Conservation (phyloP, 2,888 invertebrate species). For the Tipula unca region DNA sequence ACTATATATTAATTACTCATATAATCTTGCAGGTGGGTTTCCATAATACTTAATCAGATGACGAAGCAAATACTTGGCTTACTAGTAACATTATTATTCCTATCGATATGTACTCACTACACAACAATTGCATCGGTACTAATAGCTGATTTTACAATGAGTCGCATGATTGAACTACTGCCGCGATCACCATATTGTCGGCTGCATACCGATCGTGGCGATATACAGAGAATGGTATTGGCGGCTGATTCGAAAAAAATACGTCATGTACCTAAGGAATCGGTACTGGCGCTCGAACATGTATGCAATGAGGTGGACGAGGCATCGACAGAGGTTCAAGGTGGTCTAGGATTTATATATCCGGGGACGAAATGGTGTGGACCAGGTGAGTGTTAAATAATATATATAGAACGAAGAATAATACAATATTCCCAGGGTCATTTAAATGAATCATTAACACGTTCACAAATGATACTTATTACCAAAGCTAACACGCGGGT, state of each 20-base stretch:
- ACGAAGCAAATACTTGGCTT: not conserved
- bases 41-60: not conserved
- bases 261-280: constrained; percentile 52
- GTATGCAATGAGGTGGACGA: constrained; percentile 44
- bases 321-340: constrained; percentile 37
- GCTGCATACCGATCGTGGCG: constrained; percentile 41
- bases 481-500: too few species aligned
- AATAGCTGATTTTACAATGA: constrained; percentile 54
- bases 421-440: too few species aligned
- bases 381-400: constrained; percentile 43
- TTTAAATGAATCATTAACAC: too few species aligned
- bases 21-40: not conserved
- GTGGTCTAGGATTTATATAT: constrained; percentile 47
- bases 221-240: constrained; percentile 51
- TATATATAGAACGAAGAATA: too few species aligned
- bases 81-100: too few species aligned
- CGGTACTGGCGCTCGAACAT: constrained; percentile 49
- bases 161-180: constrained; percentile 54
- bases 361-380: constrained; percentile 76
- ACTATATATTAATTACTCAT: not conserved
- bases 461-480: too few species aligned
- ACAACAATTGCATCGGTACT: constrained; percentile 40
- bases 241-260: constrained; percentile 49
- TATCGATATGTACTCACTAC: not conserved
- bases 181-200: constrained; percentile 51